Percentiles rank a stretch among this genome's conserved stretches.
phyloP scores from a whole-genome alignment of 1,140 invertebrate species.

The Neoseiulus cucumeris region DNA sequence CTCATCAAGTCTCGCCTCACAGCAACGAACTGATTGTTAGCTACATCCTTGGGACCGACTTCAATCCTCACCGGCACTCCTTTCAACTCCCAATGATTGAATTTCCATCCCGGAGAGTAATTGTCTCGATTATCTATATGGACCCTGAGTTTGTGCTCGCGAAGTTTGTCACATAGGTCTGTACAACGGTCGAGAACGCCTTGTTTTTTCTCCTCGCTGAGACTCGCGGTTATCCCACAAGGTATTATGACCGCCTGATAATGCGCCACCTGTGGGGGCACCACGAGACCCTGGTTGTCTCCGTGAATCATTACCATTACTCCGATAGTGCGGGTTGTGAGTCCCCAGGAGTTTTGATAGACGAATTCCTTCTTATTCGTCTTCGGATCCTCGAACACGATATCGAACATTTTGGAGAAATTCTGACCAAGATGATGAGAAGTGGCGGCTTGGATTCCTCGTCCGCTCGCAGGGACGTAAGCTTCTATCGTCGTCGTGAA shows the following conservation, averaged over 20 bases:
- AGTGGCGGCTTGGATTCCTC: conserved; percentile 89
- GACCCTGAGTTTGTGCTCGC: conserved; percentile 40
- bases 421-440: conserved; percentile 97
- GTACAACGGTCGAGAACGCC: conserved; percentile 49
- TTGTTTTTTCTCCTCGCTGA: conserved; percentile 46
- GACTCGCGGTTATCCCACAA: conserved; percentile 74
- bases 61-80: conserved; percentile 90
- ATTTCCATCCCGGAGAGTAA: conserved; percentile 98
- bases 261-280: conserved; percentile 78
- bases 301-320: conserved; percentile 92
- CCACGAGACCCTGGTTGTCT: conserved; percentile 83
- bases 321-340: conserved; percentile 77
- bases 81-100: conserved; percentile 99
- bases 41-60: conserved; percentile 84
- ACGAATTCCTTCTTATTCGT: conserved; percentile 62
- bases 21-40: conserved; percentile 60
- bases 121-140: conserved; percentile 72
- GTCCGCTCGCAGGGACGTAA: conserved; percentile 77
- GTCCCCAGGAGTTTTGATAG: conserved; percentile 95
- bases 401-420: conserved; percentile 99
- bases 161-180: conserved; percentile 37
- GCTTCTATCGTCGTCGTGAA: conserved; percentile 94
- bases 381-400: conserved; percentile 77
- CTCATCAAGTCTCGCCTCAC: conserved; percentile 69
- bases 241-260: conserved; percentile 75